Evolutionary conservation across 30 jellyfish, hydroid and myxozoan species (phyloP).

Genomic region (Aurelia sp.): DNA sequence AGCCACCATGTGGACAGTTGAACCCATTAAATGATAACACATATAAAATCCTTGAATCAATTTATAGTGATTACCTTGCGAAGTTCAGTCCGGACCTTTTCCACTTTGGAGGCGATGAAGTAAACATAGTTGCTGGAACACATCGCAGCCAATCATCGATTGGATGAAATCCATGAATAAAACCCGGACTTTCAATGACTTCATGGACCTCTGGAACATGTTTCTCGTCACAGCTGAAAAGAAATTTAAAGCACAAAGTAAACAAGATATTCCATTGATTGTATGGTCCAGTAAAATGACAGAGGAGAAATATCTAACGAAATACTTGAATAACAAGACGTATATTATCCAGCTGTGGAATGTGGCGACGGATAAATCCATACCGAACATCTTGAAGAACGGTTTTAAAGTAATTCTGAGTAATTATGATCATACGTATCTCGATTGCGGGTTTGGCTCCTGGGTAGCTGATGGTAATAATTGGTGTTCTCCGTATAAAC

Average conservation of each 20-base stretch:
- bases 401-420: conserved; percentile 51
- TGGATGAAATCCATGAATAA: conserved; percentile 44
- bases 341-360: conserved; percentile 60
- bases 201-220: conserved; percentile 51
- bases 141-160: conserved; percentile 37
- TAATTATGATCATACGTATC: conserved; percentile 52
- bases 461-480: conserved; percentile 76
- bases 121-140: conserved; percentile 64
- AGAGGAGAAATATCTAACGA: conserved; percentile 19
- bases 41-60: conserved; percentile 34
- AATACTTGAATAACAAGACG: conserved; percentile 40
- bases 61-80: conserved; percentile 41
- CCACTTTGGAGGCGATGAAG: conserved; percentile 78
- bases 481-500: conserved; percentile 78
- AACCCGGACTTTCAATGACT: conserved; percentile 38
- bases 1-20: conserved; percentile 79
- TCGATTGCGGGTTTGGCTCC: conserved; percentile 71
- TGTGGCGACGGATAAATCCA: conserved; percentile 29
- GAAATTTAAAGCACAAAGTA: conserved; percentile 20
- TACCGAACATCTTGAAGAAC: conserved; percentile 42
- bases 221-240: conserved; percentile 35
- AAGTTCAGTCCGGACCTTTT: conserved; percentile 64
- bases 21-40: conserved; percentile 57
- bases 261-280: conserved; percentile 40
- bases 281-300: conserved; percentile 75